A percentile compares a stretch with the other conserved stretches of the same genome.
These are phyloP conservation scores for Carposina sasakii DNA, from an alignment of 1,140 invertebrate genomes.

Conservation along the genomic window DNA sequence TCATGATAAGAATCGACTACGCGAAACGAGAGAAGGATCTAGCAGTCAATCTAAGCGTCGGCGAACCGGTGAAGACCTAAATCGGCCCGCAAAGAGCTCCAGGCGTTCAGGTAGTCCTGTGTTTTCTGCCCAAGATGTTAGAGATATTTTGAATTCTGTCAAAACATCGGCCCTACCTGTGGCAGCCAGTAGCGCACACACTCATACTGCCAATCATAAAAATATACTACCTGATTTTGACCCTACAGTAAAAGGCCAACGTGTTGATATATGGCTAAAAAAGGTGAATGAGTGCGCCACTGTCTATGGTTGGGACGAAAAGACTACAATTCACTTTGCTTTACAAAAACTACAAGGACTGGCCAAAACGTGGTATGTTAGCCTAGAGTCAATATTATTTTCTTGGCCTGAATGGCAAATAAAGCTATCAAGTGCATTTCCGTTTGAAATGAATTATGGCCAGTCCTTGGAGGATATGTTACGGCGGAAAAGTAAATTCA, in stretches of 20 bases:
- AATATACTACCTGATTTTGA: conserved; percentile 22
- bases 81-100: not conserved
- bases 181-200: not conserved
- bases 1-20: not conserved
- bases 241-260: conserved; percentile 17
- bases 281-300: conserved; percentile 23
- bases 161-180: not conserved
- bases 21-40: not conserved
- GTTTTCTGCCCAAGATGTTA: not conserved
- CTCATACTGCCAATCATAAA: not conserved
- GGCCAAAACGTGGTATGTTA: conserved; percentile 21
- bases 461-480: not conserved
- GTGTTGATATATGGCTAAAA: conserved; percentile 18
- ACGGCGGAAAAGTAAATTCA: not conserved
- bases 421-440: not conserved
- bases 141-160: not conserved
- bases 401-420: not conserved
- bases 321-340: conserved; percentile 19
- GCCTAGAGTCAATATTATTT: conserved; percentile 12
- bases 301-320: conserved; percentile 25
- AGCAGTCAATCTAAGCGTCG: not conserved
- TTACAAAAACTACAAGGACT: conserved; percentile 21
- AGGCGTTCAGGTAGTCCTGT: not conserved
- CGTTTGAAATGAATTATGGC: not conserved
- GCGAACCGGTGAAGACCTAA: not conserved